phyloP scores from a whole-genome alignment of 2,888 invertebrate genomes.

The Xestia rhomboidea region DNA sequence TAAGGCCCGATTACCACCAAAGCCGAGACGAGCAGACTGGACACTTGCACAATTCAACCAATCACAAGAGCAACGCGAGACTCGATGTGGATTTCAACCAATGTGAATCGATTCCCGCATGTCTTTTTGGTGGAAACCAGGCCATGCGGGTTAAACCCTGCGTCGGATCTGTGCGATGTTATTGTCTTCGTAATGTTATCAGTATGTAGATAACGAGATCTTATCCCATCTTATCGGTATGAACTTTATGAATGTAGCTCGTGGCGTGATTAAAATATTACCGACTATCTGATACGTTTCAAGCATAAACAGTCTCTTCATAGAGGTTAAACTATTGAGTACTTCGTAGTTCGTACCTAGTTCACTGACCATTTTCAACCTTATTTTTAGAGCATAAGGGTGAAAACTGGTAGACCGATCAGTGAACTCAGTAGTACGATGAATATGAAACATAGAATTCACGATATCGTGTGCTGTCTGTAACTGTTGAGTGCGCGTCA shows the following conservation, averaged over 20 bases:
- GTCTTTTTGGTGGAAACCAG: neutral
- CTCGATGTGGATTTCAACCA: neutral
- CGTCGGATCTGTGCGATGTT: slow-evolving; percentile 5
- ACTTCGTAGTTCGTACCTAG: neutral
- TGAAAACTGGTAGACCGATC: too few species aligned
- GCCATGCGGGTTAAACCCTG: slow-evolving; percentile 6
- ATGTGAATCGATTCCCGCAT: neutral
- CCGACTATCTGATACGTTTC: neutral
- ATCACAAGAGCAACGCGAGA: neutral
- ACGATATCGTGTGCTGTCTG: neutral
- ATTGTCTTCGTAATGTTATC: neutral
- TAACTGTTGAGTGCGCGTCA: neutral
- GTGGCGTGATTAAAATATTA: slow-evolving; percentile 23
- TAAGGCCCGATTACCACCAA: neutral
- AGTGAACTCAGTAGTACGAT: neutral
- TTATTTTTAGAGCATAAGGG: too few species aligned
- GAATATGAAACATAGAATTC: neutral
- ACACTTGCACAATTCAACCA: neutral
- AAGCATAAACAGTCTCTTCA: neutral
- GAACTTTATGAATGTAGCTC: neutral
- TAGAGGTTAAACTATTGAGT: neutral
- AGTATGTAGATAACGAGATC: slow-evolving; percentile 8
- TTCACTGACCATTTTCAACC: too few species aligned
- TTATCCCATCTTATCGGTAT: slow-evolving; percentile 4
- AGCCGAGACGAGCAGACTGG: neutral